Evolutionary conservation across 2,888 invertebrate genomes (phyloP).

Genomic region (Sphaerophoria rueppellii): DNA sequence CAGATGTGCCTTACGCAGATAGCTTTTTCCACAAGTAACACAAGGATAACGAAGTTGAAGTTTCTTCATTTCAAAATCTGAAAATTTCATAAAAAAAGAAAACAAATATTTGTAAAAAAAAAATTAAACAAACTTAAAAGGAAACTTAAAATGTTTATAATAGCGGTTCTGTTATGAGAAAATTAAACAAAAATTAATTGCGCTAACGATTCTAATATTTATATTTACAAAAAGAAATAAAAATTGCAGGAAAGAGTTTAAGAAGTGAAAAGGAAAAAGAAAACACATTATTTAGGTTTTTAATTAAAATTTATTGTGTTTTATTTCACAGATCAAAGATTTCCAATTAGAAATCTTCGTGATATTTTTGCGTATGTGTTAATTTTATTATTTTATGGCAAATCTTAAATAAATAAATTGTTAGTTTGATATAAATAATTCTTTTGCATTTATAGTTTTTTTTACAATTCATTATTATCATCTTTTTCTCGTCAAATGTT

Average conservation of each 20-base stretch:
- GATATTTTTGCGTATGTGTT: too few species aligned
- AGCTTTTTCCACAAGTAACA: constrained; percentile 77
- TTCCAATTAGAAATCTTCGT: too few species aligned
- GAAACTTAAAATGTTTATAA: not conserved
- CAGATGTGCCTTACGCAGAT: constrained; percentile 77
- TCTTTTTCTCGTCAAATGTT: too few species aligned
- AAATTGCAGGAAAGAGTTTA: constrained; percentile 6
- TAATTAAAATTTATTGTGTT: constrained; percentile 15
- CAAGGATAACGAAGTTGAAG: constrained; percentile 76
- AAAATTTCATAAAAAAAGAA: constrained; percentile 50
- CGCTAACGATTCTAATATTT: not conserved
- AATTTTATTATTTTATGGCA: too few species aligned
- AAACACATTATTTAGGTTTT: constrained; percentile 36
- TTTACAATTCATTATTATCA: too few species aligned
- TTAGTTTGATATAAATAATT: too few species aligned
- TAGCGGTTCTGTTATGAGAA: not conserved
- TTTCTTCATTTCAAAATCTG: constrained; percentile 65
- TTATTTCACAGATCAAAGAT: constrained; percentile 2
- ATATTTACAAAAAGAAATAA: constrained; percentile 39
- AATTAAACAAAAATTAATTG: not conserved
- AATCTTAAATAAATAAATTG: too few species aligned
- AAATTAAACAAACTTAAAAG: constrained; percentile 24
- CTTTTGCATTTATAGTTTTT: too few species aligned
- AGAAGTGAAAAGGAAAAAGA: constrained; percentile 24
- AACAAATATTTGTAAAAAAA: constrained; percentile 63